Evolutionary conservation across 1,140 invertebrate genomes (phyloP).

Genomic region (Apis dorsata): DNA sequence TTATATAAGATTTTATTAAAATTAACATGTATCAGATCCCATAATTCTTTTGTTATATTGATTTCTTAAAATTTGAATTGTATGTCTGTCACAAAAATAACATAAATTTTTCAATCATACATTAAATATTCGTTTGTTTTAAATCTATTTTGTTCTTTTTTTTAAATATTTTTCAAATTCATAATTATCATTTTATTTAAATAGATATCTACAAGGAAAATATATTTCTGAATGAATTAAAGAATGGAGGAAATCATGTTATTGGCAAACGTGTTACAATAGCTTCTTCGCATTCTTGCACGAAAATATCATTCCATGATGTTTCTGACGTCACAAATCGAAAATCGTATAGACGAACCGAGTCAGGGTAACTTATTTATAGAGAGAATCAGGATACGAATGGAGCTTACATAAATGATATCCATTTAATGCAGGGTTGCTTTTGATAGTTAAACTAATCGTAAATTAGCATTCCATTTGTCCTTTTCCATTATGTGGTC

Average conservation of each 20-base stretch:
- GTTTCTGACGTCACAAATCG: constrained; percentile 42
- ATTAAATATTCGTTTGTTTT: neutral
- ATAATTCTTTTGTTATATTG: neutral
- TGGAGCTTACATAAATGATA: neutral
- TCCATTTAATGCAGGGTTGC: neutral
- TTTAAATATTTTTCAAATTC: neutral
- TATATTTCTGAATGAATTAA: neutral
- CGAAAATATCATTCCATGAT: constrained; percentile 5
- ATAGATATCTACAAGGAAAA: no score
- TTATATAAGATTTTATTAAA: no score
- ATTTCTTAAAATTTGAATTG: neutral
- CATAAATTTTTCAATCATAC: neutral
- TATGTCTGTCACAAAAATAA: neutral
- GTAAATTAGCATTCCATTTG: neutral
- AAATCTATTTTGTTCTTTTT: no score
- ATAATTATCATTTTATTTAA: neutral
- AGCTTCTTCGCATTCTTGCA: neutral
- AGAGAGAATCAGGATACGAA: constrained; percentile 28
- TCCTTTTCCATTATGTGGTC: no score
- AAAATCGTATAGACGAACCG: constrained; percentile 17
- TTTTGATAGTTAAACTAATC: neutral
- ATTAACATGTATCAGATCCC: no score
- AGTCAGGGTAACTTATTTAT: constrained; percentile 50
- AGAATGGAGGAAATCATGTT: neutral
- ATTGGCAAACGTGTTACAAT: neutral